Conservation (phyloP, 2,888 invertebrate genomes). For the Conomelus anceps region DNA sequence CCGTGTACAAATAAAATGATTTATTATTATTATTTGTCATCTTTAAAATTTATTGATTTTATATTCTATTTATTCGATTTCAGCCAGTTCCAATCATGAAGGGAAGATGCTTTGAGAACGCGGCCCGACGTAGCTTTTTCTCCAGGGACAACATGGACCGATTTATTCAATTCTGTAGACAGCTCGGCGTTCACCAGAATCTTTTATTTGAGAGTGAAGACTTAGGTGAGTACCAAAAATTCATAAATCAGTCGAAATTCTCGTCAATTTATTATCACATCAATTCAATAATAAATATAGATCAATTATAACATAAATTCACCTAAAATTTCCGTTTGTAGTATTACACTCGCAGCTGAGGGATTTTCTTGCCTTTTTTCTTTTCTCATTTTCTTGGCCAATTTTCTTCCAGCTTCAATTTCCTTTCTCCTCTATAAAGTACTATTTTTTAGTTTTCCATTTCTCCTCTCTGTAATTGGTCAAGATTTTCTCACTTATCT, state of each 20-base stretch:
- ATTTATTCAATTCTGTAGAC: slow-evolving; percentile 78
- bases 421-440: too few species aligned
- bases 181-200: slow-evolving; percentile 79
- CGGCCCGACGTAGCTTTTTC: slow-evolving; percentile 78
- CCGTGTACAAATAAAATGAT: too few species aligned
- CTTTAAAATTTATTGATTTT: slow-evolving; percentile 16
- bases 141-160: slow-evolving; percentile 84
- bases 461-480: too few species aligned
- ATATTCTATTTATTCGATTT: slow-evolving; percentile 30
- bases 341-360: too few species aligned
- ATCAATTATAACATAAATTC: neutral
- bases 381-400: too few species aligned
- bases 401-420: too few species aligned
- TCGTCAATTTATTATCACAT: neutral
- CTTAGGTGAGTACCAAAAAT: slow-evolving; percentile 56
- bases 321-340: too few species aligned
- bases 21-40: neutral
- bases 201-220: slow-evolving; percentile 85
- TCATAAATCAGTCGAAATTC: too few species aligned
- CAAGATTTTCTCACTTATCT: too few species aligned
- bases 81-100: slow-evolving; percentile 65
- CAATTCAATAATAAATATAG: too few species aligned
- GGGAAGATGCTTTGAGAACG: slow-evolving; percentile 75
- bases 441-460: too few species aligned
- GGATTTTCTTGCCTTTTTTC: too few species aligned